Base-by-base conservation (phyloP, 2,797 vertebrate species). In the Apodemus agrarius region DNA sequence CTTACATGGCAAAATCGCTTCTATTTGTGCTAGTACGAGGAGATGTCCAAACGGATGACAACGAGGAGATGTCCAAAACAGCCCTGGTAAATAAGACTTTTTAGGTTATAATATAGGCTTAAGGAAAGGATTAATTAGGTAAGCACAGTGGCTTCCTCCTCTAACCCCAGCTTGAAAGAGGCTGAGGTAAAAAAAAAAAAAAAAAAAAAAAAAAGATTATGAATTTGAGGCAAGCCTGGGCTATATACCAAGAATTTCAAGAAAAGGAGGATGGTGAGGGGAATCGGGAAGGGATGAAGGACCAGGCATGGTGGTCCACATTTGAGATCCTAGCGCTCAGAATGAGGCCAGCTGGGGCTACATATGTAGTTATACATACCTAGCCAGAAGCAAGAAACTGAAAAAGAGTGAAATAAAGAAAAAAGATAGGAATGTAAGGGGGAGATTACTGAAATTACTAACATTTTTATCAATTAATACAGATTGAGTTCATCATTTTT, bases 401-500 rank as follows among this genome's bases (percentile, higher is more conserved):
- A 81, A 81, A 21, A 57, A 11, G 3, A 57, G 10, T 21, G 52
- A 79, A 49, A 37, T 22, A 17, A 81, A 54, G 34, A 31, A 81
- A 81, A 6, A 59, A 46, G 3, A 40, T 13, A 81, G 34, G 19
- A 80, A 22, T 2, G 4, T n/a, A n/a, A 22, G 11, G n/a, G 80
- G 31, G 21, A 82, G 17, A 54, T 81, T 54, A 59, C 17, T 81
- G 13, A 79, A 88, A 26, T 80, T 85, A 34, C 57, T 43, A 0
- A 46, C 34, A 65, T 65, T 89, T 22, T 65, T 9, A 59, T 69
- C 21, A 76, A 59, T 3, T 22, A 92, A 83, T 40, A 4, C 34
- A 91, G 29, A 89, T 75, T 57, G 59, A 91, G 85, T 75, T 74
- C 49, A 61, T 79, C 46, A 67, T 89, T 89, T 67, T 95, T 43